Conservation (phyloP, 64 coral and sea anemone species). For the Pachyseris speciosa region DNA sequence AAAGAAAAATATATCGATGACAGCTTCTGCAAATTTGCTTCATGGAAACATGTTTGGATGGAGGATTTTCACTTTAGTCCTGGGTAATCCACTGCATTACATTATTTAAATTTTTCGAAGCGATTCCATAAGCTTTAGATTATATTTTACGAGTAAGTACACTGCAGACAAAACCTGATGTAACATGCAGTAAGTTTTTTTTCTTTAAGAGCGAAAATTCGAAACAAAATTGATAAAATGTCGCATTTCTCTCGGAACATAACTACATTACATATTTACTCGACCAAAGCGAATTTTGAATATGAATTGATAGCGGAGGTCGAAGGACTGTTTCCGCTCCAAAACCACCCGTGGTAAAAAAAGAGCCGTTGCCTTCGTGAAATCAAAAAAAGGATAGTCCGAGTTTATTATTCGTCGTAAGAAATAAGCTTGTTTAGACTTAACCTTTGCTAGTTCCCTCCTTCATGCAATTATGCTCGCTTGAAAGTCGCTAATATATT, state of each 20-base stretch:
- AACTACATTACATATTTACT: not conserved
- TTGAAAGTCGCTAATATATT: too few relatives aligned
- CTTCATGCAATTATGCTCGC: too few relatives aligned
- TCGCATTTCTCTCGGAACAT: not conserved
- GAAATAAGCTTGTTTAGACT: too few relatives aligned
- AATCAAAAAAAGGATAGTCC: too few relatives aligned
- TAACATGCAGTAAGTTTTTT: not conserved
- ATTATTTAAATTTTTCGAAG: not conserved
- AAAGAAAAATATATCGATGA: too few relatives aligned
- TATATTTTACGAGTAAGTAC: too few relatives aligned
- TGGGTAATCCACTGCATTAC: too few relatives aligned
- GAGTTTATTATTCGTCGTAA: too few relatives aligned
- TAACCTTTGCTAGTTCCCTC: too few relatives aligned
- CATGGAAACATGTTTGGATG: not conserved
- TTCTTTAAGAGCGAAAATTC: not conserved
- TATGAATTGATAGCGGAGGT: not conserved
- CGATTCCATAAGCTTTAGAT: too few relatives aligned
- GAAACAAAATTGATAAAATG: not conserved
- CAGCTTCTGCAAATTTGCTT: not conserved
- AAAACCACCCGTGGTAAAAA: not conserved
- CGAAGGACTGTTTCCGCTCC: not conserved
- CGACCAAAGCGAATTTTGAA: not conserved
- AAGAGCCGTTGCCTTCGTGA: too few relatives aligned
- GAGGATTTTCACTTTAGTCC: not conserved
- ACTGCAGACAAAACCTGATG: too few relatives aligned